Conservation (phyloP, 2,888 invertebrate genomes). For the Nematopogon swammerdamellus region DNA sequence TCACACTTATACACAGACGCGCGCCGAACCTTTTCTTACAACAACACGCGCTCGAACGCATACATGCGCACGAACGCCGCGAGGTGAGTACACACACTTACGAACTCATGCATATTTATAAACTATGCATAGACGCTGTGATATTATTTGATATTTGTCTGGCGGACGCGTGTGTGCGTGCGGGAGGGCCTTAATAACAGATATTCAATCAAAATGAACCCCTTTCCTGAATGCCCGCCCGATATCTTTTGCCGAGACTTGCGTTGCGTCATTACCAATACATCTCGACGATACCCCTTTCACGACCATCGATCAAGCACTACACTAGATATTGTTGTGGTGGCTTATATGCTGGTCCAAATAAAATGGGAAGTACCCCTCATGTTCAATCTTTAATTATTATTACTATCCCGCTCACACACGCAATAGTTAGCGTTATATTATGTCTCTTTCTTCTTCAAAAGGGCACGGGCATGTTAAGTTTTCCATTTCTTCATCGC, state of each 20-base stretch:
- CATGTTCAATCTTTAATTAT: no score
- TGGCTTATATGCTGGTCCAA: no score
- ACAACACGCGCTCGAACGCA: conserved; percentile 1
- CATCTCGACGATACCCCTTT: conserved; percentile 34
- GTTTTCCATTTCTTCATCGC: no score
- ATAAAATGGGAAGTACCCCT: no score
- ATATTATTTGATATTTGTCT: conserved; percentile 45
- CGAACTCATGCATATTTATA: conserved; percentile 55
- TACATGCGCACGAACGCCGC: conserved; percentile 1
- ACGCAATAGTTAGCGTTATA: no score
- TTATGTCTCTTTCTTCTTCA: no score
- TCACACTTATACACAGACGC: background rate
- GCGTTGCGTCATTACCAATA: conserved; percentile 18
- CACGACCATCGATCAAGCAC: no score
- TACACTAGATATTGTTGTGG: no score
- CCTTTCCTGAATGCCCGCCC: conserved; percentile 30
- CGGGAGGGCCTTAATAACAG: conserved; percentile 52
- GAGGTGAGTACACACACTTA: conserved; percentile 31
- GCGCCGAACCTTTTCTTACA: conserved; percentile 1
- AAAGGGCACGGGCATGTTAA: no score
- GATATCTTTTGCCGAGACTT: conserved; percentile 41
- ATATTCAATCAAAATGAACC: conserved; percentile 58
- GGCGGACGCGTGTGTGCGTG: conserved; percentile 29
- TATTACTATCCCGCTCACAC: no score
- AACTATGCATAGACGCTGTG: conserved; percentile 28